phyloP scores from a whole-genome alignment of 2,888 invertebrate genomes.

The Celastrina argiolus region DNA sequence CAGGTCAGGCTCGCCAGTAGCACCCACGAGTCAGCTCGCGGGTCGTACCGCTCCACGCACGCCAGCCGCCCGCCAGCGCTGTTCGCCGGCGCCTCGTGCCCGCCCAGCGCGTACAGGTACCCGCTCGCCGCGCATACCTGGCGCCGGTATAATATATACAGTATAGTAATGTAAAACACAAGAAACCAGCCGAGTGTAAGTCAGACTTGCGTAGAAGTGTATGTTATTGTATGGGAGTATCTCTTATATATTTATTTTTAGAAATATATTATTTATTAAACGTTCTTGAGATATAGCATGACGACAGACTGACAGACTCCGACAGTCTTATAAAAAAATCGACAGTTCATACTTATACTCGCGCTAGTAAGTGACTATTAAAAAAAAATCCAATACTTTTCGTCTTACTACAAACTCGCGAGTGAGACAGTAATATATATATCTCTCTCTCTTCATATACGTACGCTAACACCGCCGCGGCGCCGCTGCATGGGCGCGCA shows the following conservation, averaged over 20 bases:
- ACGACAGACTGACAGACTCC: too few species aligned
- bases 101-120: slow-evolving; percentile 93
- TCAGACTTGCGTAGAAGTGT: too few species aligned
- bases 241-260: too few species aligned
- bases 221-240: too few species aligned
- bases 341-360: too few species aligned
- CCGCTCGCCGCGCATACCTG: slow-evolving; percentile 90
- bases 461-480: slow-evolving; percentile 92
- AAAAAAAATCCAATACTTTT: too few species aligned
- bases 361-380: too few species aligned
- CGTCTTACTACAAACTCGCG: not conserved
- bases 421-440: not conserved
- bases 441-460: slow-evolving; percentile 43
- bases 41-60: slow-evolving; percentile 92
- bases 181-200: too few species aligned
- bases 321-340: too few species aligned
- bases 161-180: too few species aligned
- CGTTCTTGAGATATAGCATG: too few species aligned
- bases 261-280: too few species aligned
- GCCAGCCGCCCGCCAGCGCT: slow-evolving; percentile 86
- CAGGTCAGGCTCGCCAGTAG: slow-evolving; percentile 88
- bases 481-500: slow-evolving; percentile 92
- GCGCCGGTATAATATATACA: not conserved
- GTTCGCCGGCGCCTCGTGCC: slow-evolving; percentile 93
- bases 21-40: slow-evolving; percentile 90